Evolutionary conservation across 2,113 vertebrate species (phyloP).

Genomic region (Salminus brasiliensis): DNA sequence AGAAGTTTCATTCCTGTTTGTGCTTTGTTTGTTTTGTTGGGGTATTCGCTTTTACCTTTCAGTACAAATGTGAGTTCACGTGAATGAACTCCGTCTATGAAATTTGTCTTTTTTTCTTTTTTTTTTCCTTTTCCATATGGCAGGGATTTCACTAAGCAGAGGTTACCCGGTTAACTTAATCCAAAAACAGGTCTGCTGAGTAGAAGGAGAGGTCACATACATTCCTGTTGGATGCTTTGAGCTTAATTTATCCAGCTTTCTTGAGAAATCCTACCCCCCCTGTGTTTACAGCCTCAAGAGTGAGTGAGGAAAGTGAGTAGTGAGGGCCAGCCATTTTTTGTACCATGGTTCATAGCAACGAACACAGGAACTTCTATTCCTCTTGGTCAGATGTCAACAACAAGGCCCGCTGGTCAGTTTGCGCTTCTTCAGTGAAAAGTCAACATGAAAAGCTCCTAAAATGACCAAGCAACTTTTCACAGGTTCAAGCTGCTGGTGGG

Average conservation of each 20-base stretch:
- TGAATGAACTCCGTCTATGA: too few relatives aligned
- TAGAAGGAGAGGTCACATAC: background rate
- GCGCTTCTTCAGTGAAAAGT: constrained; percentile 28
- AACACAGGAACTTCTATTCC: background rate
- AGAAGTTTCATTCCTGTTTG: too few relatives aligned
- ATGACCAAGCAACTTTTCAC: constrained; percentile 13
- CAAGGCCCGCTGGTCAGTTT: constrained; percentile 7
- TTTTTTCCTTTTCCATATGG: too few relatives aligned
- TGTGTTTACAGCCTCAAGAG: too few relatives aligned
- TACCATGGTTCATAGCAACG: constrained; percentile 8
- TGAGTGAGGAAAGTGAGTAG: background rate
- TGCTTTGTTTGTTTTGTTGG: too few relatives aligned
- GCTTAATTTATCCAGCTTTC: background rate
- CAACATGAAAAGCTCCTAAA: constrained; percentile 3
- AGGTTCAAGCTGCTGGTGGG: constrained; percentile 8
- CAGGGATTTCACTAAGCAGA: too few relatives aligned
- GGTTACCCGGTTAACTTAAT: too few relatives aligned
- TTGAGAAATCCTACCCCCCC: background rate
- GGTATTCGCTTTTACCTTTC: too few relatives aligned
- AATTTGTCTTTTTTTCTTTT: too few relatives aligned
- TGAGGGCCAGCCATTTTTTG: background rate
- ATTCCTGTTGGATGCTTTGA: background rate
- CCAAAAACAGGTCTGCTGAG: background rate
- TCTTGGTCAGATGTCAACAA: background rate
- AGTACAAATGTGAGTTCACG: too few relatives aligned